A percentile compares a stretch with the other conserved stretches of the same genome.
Conservation (phyloP, 2,113 vertebrate species). For the Tautogolabrus adspersus region DNA sequence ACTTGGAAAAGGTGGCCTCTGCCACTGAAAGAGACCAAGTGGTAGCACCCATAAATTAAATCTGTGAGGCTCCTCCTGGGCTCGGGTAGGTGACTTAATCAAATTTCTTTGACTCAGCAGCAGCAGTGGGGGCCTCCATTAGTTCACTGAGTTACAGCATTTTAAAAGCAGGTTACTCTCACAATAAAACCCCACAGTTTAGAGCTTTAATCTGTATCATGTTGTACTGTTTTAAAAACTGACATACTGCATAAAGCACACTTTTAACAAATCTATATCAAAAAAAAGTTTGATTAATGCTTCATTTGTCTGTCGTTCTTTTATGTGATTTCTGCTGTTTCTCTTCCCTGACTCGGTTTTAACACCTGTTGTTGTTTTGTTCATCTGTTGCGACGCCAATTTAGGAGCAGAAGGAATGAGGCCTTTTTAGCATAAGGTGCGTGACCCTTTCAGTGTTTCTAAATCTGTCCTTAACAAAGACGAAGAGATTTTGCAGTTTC, state of each 20-base stretch:
- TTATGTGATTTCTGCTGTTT: conserved; percentile 1
- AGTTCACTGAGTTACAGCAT: not conserved
- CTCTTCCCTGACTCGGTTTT: conserved; percentile 25
- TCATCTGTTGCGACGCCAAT: conserved; percentile 67
- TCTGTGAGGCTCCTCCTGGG: conserved; percentile 48
- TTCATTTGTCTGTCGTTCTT: not conserved
- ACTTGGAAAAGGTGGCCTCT: conserved; percentile 76
- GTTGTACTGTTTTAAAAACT: not conserved
- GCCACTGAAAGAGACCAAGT: conserved; percentile 54
- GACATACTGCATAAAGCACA: not conserved
- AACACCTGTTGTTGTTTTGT: conserved; percentile 70
- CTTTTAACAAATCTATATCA: not conserved
- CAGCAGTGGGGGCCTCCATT: conserved; percentile 35
- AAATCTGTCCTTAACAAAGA: conserved; percentile 26
- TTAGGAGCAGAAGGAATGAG: conserved; percentile 73
- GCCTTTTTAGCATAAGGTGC: conserved; percentile 70
- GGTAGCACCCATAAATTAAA: conserved; percentile 78
- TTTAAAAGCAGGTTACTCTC: conserved; percentile 39
- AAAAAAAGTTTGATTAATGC: too few relatives aligned
- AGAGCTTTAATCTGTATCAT: not conserved
- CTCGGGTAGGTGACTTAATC: conserved; percentile 66
- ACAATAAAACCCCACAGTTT: not conserved
- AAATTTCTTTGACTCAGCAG: conserved; percentile 79
- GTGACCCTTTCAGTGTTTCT: conserved; percentile 50
- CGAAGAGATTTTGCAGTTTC: not conserved